Conservation (phyloP, 2,888 invertebrate genomes). For the Pharmacophagus antenor region DNA sequence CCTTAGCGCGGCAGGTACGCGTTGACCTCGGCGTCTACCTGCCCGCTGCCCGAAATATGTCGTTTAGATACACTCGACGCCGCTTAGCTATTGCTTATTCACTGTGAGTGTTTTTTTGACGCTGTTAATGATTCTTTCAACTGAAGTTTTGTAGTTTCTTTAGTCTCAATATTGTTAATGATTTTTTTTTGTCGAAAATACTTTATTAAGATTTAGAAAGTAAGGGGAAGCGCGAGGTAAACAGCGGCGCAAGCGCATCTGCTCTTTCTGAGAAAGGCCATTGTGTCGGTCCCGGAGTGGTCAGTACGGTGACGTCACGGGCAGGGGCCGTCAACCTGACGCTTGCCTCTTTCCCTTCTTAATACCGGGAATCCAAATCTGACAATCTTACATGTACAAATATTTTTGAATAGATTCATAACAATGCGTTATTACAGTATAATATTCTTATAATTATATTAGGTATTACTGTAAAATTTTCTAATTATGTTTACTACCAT, state of each 20-base stretch:
- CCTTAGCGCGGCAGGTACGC: conserved; percentile 67
- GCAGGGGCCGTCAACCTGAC: conserved; percentile 76
- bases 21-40: conserved; percentile 63
- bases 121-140: conserved; percentile 46
- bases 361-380: conserved; percentile 37
- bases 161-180: conserved; percentile 27
- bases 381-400: conserved; percentile 18
- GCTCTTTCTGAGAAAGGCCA: conserved; percentile 78
- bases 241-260: conserved; percentile 72
- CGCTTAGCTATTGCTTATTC: conserved; percentile 57
- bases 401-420: no score
- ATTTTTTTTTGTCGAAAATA: conserved; percentile 13
- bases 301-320: conserved; percentile 78
- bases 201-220: conserved; percentile 13
- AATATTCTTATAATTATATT: no score
- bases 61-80: conserved; percentile 59
- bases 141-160: conserved; percentile 48
- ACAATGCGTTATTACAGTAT: no score
- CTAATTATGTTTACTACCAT: background rate
- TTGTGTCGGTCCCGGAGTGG: conserved; percentile 74
- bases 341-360: conserved; percentile 44
- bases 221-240: conserved; percentile 55
- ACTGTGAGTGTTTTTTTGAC: conserved; percentile 61
- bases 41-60: conserved; percentile 57
- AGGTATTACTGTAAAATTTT: no score